Base-by-base conservation (phyloP, 2,888 invertebrate species). In the Trissoscelio sp. region DNA sequence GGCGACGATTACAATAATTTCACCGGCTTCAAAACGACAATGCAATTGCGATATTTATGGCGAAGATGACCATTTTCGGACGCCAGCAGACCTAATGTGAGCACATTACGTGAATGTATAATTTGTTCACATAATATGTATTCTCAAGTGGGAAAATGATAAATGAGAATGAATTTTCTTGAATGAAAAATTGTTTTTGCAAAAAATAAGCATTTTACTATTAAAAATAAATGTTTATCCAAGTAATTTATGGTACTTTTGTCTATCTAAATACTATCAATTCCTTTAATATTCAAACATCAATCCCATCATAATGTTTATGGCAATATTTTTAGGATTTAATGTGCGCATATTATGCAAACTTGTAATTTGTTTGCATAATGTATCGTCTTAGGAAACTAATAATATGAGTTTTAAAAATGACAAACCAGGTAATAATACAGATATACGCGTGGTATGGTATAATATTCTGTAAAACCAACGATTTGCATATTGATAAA, bases 1-100 rank as follows among this genome's bases (percentile, higher is more conserved):
- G 77, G 77, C 60, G 67, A 22, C 53, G 60, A 60, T 60, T 42
- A 66, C 44, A 57, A 58, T 67, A 67, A 51, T 64, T 74, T 74
- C 20, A 37, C 51, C 24, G 20, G 22, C 39, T 28, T 64, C 24
- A 22, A 46, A 70, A 58, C 20, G 48, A 70, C 58, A 58, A 44
- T 48, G 12, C 37, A 6, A 58, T 66, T 53, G 18, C 37, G 14
- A 34, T 34, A 69, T 69, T 57, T 69, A 67, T 46, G 46, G 34
- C 12, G n/a, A 31, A 20, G 24, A 39, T 12, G 44, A 62, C 28
- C 48, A 46, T 51, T 34, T 64, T 44, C 0, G 20, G 20, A 62
- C 18, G 46, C 7, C 11, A 11, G 20, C n/a, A 12, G 18, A 20
- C 7, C 37, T 66, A 53, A 53, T 24, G 66, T 11, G 66, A 48